These are phyloP conservation scores for Geothlypis trichas DNA, from an alignment of 2,113 vertebrate genomes.

Conservation along the genomic window DNA sequence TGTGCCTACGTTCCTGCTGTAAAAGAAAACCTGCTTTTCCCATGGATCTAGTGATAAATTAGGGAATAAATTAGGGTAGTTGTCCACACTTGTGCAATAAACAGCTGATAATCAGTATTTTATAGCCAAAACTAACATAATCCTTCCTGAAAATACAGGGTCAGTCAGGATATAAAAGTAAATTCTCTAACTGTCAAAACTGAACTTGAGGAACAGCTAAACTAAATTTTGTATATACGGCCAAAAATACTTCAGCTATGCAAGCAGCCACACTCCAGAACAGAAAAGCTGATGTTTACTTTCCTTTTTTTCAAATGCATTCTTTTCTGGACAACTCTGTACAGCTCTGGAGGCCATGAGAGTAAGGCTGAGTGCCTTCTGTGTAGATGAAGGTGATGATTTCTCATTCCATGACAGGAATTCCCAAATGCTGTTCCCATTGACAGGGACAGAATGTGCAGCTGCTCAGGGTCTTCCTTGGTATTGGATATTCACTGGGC, in stretches of 20 bases:
- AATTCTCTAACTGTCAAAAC: neutral
- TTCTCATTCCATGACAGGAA: neutral
- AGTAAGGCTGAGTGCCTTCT: neutral
- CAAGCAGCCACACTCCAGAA: neutral
- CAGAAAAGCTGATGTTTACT: neutral
- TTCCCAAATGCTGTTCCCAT: neutral
- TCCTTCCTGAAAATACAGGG: neutral
- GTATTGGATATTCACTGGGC: neutral
- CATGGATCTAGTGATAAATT: neutral
- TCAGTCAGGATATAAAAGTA: neutral
- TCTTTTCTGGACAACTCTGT: neutral
- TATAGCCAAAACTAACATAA: neutral
- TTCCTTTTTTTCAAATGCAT: neutral
- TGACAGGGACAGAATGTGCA: neutral
- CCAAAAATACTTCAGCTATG: neutral
- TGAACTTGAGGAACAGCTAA: neutral
- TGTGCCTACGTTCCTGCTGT: neutral
- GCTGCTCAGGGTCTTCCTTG: neutral
- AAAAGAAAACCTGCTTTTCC: neutral
- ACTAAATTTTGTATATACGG: neutral
- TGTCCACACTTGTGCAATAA: neutral
- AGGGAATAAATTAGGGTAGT: neutral
- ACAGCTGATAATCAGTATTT: neutral
- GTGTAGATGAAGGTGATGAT: neutral
- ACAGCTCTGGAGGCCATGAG: neutral